These are phyloP conservation scores for Gonioctena quinquepunctata DNA, from an alignment of 1,140 invertebrate genomes.

Conservation along the genomic window DNA sequence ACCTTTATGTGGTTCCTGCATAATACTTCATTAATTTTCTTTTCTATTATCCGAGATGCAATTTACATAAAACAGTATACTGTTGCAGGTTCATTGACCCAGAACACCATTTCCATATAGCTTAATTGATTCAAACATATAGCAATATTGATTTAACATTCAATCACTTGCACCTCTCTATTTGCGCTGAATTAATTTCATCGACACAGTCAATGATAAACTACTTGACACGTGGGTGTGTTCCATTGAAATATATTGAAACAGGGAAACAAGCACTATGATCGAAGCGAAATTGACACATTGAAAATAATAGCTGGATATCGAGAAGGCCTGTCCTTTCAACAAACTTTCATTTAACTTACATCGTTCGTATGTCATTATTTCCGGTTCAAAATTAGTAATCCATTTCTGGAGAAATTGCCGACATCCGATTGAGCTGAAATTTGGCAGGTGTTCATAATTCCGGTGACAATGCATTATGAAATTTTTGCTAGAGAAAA, in stretches of 20 bases:
- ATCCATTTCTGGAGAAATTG: no score
- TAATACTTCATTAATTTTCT: constrained; percentile 10
- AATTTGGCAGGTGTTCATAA: no score
- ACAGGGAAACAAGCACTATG: no score
- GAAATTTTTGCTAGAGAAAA: no score
- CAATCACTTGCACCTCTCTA: not conserved
- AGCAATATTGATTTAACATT: not conserved
- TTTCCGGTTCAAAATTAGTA: no score
- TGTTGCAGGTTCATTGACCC: constrained; percentile 1
- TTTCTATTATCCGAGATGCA: not conserved
- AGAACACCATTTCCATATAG: constrained; percentile 5
- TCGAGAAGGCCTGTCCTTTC: not conserved
- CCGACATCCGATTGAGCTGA: no score
- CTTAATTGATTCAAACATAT: constrained; percentile 6
- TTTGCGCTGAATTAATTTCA: not conserved
- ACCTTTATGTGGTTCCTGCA: not conserved
- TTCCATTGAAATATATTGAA: no score
- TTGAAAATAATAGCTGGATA: not conserved
- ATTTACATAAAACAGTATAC: constrained; percentile 1
- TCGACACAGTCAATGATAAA: not conserved
- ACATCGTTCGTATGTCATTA: no score
- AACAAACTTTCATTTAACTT: no score
- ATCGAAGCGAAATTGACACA: no score
- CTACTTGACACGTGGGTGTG: not conserved
- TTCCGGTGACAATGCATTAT: no score